Base-by-base conservation (phyloP, 2,113 vertebrate genomes). In the Spermophilus dauricus region DNA sequence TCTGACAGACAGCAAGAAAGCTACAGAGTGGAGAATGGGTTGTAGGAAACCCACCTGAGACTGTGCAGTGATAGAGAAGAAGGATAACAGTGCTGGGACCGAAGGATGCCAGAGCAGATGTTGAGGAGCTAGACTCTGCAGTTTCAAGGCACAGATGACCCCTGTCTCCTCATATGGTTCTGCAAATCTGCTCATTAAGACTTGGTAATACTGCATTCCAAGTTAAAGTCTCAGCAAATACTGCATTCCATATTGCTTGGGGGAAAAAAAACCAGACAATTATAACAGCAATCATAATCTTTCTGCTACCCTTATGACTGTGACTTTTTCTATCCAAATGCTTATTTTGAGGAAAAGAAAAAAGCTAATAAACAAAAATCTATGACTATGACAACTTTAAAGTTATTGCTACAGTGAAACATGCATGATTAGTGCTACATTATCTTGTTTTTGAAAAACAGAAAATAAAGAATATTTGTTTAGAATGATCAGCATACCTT, bases 291-390 rank as follows among this genome's bases (percentile, higher is more conserved):
- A 72, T 45, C 58, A 92, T 18, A 42, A 56, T 11, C 67, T 81
- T 81, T 24, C 37, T 75, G 42, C n/a, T 86, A n/a, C 13, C 22
- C 17, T 89, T 26, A 34, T 9, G n/a, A 76, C 6, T 82, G 9
- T 94, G 89, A 58, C 53, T 37, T 70, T 69, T 63, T 69, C 84
- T 77, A 58, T 42, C 18, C 17, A 89, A 89, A 85, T 22, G 26
- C 14, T 69, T 48, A 82, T 39, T 51, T 8, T n/a, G 9, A 89
- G 90, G 51, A 58, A 83, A 88, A 81, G 3, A 88, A 45, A 32
- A 92, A 3, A 84, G 91, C 24, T 76, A 95, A 95, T 90, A 96
- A 96, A 97, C 45, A 45, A 82, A 61, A 12, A 88, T 61, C 92
- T 63, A 77, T 0, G 76, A 4, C 39, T 4, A 0, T 65, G 85